Percentiles rank a stretch among this genome's conserved stretches.
These are phyloP conservation scores for Podarcis raffonei DNA, from an alignment of 2,113 vertebrate genomes.

Conservation along the genomic window DNA sequence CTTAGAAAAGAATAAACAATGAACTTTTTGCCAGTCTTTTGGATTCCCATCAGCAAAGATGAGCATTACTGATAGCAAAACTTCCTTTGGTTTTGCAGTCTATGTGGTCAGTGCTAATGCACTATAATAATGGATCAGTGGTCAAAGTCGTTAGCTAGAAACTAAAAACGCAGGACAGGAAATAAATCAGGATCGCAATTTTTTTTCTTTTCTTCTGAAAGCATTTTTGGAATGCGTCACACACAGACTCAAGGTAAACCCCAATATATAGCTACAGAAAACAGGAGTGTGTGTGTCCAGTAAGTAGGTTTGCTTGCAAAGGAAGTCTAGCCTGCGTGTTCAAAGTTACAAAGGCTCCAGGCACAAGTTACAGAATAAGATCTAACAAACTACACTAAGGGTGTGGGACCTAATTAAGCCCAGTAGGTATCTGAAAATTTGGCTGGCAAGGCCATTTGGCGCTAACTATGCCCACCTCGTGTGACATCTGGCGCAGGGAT, in stretches of 20 bases:
- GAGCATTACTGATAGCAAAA: background rate
- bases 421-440: too few species aligned
- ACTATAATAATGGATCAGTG: background rate
- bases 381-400: background rate
- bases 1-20: background rate
- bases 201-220: background rate
- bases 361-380: background rate
- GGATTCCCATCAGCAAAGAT: background rate
- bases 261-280: background rate
- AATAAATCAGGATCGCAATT: background rate
- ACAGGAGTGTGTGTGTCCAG: background rate
- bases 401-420: too few species aligned
- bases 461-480: too few species aligned
- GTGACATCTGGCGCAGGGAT: too few species aligned
- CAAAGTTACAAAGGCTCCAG: background rate
- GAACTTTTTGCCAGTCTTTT: background rate
- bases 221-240: accelerated
- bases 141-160: background rate
- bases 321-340: background rate
- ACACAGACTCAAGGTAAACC: background rate
- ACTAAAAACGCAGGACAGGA: background rate
- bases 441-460: too few species aligned
- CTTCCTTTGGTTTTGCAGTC: background rate
- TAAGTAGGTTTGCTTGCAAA: background rate
- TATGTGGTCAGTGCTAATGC: background rate